Evolutionary conservation across 1,140 invertebrate species (phyloP).

Genomic region (Philotrypesis tridentata): DNA sequence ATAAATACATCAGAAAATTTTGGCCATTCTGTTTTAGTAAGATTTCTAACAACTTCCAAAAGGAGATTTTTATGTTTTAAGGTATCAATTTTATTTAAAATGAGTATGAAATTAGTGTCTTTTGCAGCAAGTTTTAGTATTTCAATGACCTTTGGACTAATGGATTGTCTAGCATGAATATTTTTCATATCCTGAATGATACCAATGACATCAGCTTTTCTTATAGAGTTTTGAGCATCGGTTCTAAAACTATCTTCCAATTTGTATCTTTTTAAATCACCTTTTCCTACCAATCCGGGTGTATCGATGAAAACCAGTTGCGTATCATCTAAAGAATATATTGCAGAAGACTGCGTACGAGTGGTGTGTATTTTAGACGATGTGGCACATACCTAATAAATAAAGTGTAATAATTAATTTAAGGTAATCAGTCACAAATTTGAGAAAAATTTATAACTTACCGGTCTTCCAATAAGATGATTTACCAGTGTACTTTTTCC

Average conservation of each 20-base stretch:
- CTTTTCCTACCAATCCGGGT: conserved; percentile 83
- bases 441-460: conserved; percentile 66
- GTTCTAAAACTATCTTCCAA: conserved; percentile 79
- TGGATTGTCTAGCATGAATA: conserved; percentile 77
- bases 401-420: conserved; percentile 27
- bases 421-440: too few relatives aligned
- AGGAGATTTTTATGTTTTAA: conserved; percentile 85
- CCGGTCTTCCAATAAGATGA: conserved; percentile 84
- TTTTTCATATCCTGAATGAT: conserved; percentile 90
- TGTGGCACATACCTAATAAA: conserved; percentile 85
- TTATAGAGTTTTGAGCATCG: conserved; percentile 79
- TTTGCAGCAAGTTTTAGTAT: conserved; percentile 78
- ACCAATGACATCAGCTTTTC: conserved; percentile 86
- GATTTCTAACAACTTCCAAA: conserved; percentile 79
- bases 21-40: conserved; percentile 83
- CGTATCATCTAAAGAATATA: conserved; percentile 82
- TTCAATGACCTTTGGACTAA: conserved; percentile 82
- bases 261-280: conserved; percentile 81
- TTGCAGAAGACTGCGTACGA: conserved; percentile 80
- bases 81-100: conserved; percentile 93
- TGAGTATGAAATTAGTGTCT: conserved; percentile 82
- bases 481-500: conserved; percentile 97
- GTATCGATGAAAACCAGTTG: conserved; percentile 94
- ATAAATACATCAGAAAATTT: conserved; percentile 91
- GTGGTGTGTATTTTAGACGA: conserved; percentile 95